A percentile compares a stretch with the other conserved stretches of the same genome.
Conservation (phyloP, 2,888 invertebrate species). For the Nebria salina region DNA sequence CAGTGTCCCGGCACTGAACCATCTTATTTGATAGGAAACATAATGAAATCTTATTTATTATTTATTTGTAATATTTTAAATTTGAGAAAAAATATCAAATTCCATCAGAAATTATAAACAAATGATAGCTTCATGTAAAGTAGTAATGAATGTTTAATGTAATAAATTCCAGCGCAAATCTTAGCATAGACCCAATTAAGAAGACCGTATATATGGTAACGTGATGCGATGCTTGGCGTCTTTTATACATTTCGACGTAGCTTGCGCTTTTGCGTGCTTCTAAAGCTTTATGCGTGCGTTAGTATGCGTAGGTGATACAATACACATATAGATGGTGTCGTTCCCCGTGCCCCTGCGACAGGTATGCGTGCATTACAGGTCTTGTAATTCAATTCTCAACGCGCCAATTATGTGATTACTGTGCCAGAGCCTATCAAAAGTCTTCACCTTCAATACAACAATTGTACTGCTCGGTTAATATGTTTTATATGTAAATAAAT, state of each 20-base stretch:
- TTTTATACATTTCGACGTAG: conserved; percentile 8
- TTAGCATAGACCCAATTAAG: conserved; percentile 25
- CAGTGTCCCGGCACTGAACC: neutral
- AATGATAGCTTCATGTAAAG: no score
- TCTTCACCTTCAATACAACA: neutral
- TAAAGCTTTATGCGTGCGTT: neutral
- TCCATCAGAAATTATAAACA: no score
- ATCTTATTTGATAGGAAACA: no score
- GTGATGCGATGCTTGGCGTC: conserved; percentile 12
- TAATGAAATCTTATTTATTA: no score
- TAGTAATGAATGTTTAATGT: no score
- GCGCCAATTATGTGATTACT: conserved; percentile 45
- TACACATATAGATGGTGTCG: conserved; percentile 2
- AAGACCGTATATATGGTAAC: neutral
- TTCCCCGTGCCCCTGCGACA: neutral
- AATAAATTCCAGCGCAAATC: neutral
- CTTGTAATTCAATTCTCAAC: conserved; percentile 44
- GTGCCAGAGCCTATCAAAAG: conserved; percentile 27
- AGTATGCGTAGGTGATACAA: conserved; percentile 24
- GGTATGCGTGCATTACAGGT: conserved; percentile 43
- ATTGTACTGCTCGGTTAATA: neutral
- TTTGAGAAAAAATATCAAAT: no score
- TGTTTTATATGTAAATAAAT: neutral
- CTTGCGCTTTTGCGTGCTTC: conserved; percentile 19
- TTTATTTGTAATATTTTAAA: no score